Evolutionary conservation across 2,113 vertebrate genomes (phyloP), one percentile per base, ranked within the genome.

Genomic region (Xiphias gladius): DNA sequence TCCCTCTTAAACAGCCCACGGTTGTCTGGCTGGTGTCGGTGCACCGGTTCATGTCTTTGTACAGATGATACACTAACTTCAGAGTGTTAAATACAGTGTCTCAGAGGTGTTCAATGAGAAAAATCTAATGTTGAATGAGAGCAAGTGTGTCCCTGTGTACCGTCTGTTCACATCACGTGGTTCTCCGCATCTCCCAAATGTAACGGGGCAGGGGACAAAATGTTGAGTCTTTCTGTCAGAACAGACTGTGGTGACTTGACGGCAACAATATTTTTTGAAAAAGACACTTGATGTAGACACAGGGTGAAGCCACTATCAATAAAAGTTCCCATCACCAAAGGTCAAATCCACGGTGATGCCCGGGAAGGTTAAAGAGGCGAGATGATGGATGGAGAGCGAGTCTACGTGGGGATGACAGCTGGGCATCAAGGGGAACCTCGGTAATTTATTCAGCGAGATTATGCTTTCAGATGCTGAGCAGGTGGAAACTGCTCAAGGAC

Each of bases 341-440:
- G 75, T 85, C 59, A 81, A 71, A 81, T 8, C 84, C 64, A 26
- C 19, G 80, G 54, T 75, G 75, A 37, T 26, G 30, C 20, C 26
- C 12, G 12, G 30, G 37, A 73, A 73, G 73, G 63, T 79, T 50
- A 72, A 46, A 46, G 67, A 79, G 66, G 83, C 43, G 10, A 85
- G 86, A 87, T 79, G 83, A 90, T 84, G 85, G 87, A 89, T 86
- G 80, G 79, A 72, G 70, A 68, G 41, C 1, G 66, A 48, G 57
- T 39, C 50, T 66, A 65, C 63, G 20, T 2, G 5, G 22, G 57
- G 78, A 7, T 41, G 75, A 32, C 69, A 85, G 85, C 82, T 71
- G 82, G 61, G 4, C 59, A 35, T 55, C 35, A 62, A 1, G n/a
- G 28, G 28, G 57, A 62, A 26, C 55, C 30, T 65, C 71, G 58